Base-by-base conservation (phyloP, 2,888 invertebrate genomes). In the Aromia moschata region DNA sequence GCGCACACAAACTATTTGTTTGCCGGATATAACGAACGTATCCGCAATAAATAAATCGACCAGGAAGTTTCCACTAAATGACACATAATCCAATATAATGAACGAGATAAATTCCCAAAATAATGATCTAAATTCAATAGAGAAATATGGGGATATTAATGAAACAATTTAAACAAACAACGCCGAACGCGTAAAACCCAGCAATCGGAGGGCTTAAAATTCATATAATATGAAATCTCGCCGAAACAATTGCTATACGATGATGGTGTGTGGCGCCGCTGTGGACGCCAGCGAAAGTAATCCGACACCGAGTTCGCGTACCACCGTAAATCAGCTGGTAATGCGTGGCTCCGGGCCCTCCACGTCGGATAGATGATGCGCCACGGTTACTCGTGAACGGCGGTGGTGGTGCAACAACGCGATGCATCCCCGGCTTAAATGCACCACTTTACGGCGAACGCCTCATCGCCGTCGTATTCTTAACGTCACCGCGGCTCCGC, bases 261-360 rank as follows among this genome's bases (percentile, higher is more conserved):
- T 66, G 59, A 69, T 65, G 65, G 65, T 63, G 62, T 64, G 67
- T 67, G 68, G 70, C 69, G 70, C 70, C 70, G 64, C 69, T 65
- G 70, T 56, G 67, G 67, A 66, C 66, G 63, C 60, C 59, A 63
- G 66, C 64, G 72, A 74, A 73, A 72, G 70, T 72, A 70, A 72
- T 71, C 69, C 67, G 69, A 70, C 70, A 70, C 64, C 70, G 62
- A 64, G 17, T 65, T 72, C 72, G 72, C 73, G 71, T 73, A 72
- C 71, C 69, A 64, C 63, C 68, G 65, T 72, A 74, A 74, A 74
- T 74, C 73, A 72, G 69, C 70, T 68, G 66, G 65, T 68, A 70
- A 69, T 73, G 67, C 70, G 69, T 70, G 68, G 67, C 70, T 67
- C 53, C 36, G 40, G 44, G 62, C 55, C 51, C 44, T 51, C 49